phyloP scores from a whole-genome alignment of 2,888 invertebrate genomes.

The Helicoverpa assulta region DNA sequence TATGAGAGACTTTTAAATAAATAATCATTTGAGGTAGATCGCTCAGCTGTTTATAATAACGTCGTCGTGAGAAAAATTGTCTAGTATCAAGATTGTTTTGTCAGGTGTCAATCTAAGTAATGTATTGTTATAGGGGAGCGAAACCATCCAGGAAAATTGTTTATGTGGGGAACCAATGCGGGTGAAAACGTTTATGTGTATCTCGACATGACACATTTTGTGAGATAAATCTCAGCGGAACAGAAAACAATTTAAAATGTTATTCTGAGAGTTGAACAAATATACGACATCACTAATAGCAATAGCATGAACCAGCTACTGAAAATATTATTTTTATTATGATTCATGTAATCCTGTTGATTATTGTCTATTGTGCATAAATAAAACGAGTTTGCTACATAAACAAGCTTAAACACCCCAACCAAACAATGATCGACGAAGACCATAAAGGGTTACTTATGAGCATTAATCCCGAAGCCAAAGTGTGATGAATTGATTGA shows the following conservation, averaged over 20 bases:
- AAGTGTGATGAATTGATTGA: constrained; percentile 69
- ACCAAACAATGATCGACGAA: constrained; percentile 43
- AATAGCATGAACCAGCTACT: no score
- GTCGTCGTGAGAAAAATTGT: constrained; percentile 9
- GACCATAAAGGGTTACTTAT: constrained; percentile 36
- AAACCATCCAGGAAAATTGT: constrained; percentile 64
- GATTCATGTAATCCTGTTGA: no score
- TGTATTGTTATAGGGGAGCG: constrained; percentile 67
- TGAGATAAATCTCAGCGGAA: constrained; percentile 30
- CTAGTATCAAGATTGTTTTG: constrained; percentile 43
- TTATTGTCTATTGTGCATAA: no score
- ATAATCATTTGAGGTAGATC: no score
- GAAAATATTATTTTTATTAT: no score
- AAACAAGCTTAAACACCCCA: not conserved
- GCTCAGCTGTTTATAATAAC: not conserved
- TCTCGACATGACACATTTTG: constrained; percentile 60
- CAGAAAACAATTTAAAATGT: no score
- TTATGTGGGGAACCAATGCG: constrained; percentile 77
- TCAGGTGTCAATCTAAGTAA: constrained; percentile 68
- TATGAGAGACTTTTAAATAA: not conserved
- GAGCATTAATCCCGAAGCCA: constrained; percentile 48
- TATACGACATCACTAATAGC: no score
- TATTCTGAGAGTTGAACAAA: no score
- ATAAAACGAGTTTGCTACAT: no score
- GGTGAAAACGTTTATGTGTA: constrained; percentile 73